These are phyloP conservation scores for Holocentrus rufus DNA, from an alignment of 2,797 vertebrate genomes.

Conservation along the genomic window DNA sequence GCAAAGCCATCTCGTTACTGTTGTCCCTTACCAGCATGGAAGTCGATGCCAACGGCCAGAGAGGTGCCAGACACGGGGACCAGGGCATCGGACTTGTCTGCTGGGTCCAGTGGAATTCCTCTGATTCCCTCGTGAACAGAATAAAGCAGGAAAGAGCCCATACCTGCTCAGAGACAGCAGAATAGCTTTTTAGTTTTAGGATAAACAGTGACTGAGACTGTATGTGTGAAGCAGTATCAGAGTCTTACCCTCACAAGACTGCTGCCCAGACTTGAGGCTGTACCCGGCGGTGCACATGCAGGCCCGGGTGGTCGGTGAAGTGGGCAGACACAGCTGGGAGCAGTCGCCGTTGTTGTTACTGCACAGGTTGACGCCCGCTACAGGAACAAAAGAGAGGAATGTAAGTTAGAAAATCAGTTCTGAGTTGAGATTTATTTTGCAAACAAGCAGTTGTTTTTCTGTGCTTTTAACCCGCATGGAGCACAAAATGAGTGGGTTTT, in stretches of 20 bases:
- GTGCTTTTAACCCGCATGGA: too few species aligned
- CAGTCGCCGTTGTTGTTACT: conserved; percentile 95
- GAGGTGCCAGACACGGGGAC: conserved; percentile 97
- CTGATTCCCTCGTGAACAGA: conserved; percentile 97
- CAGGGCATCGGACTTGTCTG: conserved; percentile 94
- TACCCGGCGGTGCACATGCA: conserved; percentile 98
- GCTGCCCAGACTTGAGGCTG: conserved; percentile 92
- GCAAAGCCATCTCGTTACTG: background rate
- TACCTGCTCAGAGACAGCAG: conserved; percentile 80
- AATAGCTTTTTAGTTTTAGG: background rate
- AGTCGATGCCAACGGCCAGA: conserved; percentile 95
- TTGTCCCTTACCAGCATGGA: conserved; percentile 89
- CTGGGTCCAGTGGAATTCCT: conserved; percentile 94
- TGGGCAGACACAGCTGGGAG: conserved; percentile 96
- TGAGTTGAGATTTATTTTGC: background rate
- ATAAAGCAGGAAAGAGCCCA: conserved; percentile 96
- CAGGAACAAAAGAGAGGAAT: conserved; percentile 6
- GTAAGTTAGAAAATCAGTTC: background rate
- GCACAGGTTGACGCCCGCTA: conserved; percentile 88
- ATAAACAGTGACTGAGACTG: background rate
- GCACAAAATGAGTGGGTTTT: background rate
- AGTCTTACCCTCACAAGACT: conserved; percentile 91
- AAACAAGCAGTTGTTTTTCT: too few species aligned
- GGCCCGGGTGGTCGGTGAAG: conserved; percentile 86
- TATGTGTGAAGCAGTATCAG: background rate